phyloP scores from a whole-genome alignment of 2,797 vertebrate genomes.

The Urocyon cinereoargenteus region DNA sequence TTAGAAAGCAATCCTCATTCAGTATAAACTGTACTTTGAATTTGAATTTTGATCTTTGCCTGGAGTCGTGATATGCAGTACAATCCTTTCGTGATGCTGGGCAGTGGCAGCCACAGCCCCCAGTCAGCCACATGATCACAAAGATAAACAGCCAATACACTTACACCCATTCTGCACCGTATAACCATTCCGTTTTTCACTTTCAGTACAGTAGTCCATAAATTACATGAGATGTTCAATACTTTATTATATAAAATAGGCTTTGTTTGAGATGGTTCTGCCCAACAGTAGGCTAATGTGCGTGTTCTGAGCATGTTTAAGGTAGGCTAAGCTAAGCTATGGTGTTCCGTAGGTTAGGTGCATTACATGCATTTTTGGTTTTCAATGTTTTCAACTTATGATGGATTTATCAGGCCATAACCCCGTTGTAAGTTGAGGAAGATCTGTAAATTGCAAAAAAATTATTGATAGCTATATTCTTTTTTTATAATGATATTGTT shows the following conservation, averaged over 20 bases:
- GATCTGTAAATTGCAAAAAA: background rate
- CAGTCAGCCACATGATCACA: background rate
- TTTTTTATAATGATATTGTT: conserved; percentile 20
- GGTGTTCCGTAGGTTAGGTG: background rate
- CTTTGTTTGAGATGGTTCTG: background rate
- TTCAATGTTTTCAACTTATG: background rate
- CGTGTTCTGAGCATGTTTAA: background rate
- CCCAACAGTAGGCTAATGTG: background rate
- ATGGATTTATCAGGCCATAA: background rate
- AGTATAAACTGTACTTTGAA: background rate
- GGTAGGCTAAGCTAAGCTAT: background rate
- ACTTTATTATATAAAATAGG: background rate
- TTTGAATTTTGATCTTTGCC: background rate
- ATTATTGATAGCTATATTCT: background rate
- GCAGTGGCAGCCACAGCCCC: background rate
- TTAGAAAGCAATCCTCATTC: background rate
- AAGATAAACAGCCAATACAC: background rate
- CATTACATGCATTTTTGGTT: background rate
- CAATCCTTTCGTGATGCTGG: background rate
- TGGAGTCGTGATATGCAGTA: background rate
- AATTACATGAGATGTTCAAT: background rate
- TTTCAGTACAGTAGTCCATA: background rate
- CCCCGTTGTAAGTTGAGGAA: background rate
- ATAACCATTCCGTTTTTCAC: background rate
- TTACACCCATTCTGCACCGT: background rate